phyloP scores from a whole-genome alignment of 1,140 invertebrate species.

The Drosophila dunni region DNA sequence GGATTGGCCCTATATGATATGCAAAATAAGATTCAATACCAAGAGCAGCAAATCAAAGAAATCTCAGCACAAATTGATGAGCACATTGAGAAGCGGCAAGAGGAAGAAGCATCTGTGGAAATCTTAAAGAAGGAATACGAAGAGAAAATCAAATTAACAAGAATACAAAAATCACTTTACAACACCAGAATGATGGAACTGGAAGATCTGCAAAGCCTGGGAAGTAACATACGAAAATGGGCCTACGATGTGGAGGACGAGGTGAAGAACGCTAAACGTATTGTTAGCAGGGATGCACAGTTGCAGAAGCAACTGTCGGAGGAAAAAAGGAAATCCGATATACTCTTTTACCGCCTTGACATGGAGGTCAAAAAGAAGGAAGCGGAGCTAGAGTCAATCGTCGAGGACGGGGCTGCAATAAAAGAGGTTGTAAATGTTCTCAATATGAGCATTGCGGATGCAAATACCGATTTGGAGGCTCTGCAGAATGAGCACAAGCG shows the following conservation, averaged over 20 bases:
- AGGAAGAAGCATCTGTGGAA: conserved; percentile 75
- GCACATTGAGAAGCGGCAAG: conserved; percentile 81
- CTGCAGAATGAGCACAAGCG: conserved; percentile 89
- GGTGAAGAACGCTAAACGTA: conserved; percentile 85
- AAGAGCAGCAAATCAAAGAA: conserved; percentile 85
- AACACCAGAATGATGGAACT: conserved; percentile 84
- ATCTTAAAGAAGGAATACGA: conserved; percentile 83
- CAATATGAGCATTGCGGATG: conserved; percentile 86
- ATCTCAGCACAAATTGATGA: conserved; percentile 85
- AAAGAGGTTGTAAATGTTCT: conserved; percentile 84
- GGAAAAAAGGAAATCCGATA: conserved; percentile 86
- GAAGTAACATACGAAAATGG: conserved; percentile 85
- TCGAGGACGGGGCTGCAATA: conserved; percentile 85
- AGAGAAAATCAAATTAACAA: conserved; percentile 74
- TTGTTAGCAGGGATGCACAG: conserved; percentile 85
- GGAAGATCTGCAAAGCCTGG: conserved; percentile 82
- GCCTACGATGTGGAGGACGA: conserved; percentile 85
- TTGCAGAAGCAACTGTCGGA: conserved; percentile 85
- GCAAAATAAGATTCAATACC: conserved; percentile 85
- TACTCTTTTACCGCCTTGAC: conserved; percentile 85
- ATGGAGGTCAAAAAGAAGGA: conserved; percentile 86
- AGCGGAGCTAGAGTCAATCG: conserved; percentile 84
- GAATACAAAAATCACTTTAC: conserved; percentile 80
- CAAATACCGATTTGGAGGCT: conserved; percentile 89
- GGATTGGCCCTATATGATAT: conserved; percentile 85